Conservation (phyloP, 2,113 vertebrate genomes). For the Barnardius zonarius region DNA sequence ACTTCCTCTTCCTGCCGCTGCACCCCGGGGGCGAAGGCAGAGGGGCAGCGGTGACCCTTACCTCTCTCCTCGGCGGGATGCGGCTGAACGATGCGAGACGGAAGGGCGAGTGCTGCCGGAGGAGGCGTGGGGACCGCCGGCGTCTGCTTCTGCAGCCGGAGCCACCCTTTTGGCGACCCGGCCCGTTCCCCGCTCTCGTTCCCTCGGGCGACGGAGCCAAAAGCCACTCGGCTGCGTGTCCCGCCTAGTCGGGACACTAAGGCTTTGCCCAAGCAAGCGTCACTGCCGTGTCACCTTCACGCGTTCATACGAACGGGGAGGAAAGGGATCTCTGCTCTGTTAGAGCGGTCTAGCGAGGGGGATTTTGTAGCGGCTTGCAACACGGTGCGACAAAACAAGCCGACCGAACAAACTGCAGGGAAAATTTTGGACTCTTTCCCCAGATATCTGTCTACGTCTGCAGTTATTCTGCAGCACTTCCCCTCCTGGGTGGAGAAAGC, state of each 20-base stretch:
- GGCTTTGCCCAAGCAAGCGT: background rate
- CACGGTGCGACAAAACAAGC: rapidly evolving
- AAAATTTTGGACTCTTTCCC: rapidly evolving
- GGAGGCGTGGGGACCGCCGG: background rate
- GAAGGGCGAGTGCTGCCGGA: background rate
- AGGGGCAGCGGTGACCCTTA: background rate
- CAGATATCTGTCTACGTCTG: background rate
- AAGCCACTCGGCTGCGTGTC: background rate
- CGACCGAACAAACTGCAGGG: background rate
- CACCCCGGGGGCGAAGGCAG: background rate
- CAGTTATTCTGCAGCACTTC: background rate
- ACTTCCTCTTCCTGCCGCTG: too few relatives aligned
- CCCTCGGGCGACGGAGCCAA: background rate
- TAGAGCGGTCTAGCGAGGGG: rapidly evolving
- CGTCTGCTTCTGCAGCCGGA: background rate
- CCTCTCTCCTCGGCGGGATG: background rate
- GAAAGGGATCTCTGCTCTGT: background rate
- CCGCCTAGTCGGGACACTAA: background rate
- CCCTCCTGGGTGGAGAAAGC: background rate
- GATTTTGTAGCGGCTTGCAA: background rate
- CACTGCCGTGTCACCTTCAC: rapidly evolving
- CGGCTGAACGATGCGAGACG: background rate
- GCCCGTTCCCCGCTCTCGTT: background rate
- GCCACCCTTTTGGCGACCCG: background rate
- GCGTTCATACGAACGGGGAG: rapidly evolving